Base-by-base conservation (phyloP, 2,797 vertebrate species). In the Sternotherus odoratus region DNA sequence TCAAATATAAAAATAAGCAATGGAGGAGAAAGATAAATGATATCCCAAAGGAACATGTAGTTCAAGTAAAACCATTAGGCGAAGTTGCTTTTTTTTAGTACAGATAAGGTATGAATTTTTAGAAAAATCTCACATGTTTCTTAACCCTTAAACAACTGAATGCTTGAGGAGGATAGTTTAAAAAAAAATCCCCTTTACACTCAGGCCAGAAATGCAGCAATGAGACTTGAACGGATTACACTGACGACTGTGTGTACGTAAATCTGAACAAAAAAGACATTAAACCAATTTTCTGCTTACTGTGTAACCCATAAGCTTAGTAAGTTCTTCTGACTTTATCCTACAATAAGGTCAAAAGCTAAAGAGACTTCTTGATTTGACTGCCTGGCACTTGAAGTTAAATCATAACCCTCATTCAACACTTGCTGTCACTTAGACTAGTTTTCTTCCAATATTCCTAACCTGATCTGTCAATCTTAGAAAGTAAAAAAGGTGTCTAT, bases 401-500 rank as follows among this genome's bases (percentile, higher is more conserved):
- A 92, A 94, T 75, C 72, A 74, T 86, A 93, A 88, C 75, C 79
- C 54, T 63, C 85, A 85, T 46, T 77, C 93, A 95, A 85, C 66
- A 82, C 84, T 86, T 85, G 57, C 82, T 90, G 83, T 46, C 33
- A 33, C 8, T 23, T 43, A 87, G 82, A 72, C 23, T 91, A 72
- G 51, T 86, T 92, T 30, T 16, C 82, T 91, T 83, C 63, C 82
- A 39, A 83, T 93, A 89, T 79, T 91, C 60, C 89, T 87, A 54
- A 53, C 36, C 72, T 80, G 79, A 89, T 84, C 86, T 94, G 88
- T 95, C 72, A 66, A 86, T 82, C 79, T 85, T 33, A n/a, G 91
- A 79, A 94, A 95, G 93, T 91, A 77, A 79, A 91, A 91, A 93
- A 93, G 78, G 56, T 21, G 72, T 91, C 83, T 93, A 17, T 17